Evolutionary conservation across 2,888 invertebrate species (phyloP).

Genomic region (Diabrotica balteata): DNA sequence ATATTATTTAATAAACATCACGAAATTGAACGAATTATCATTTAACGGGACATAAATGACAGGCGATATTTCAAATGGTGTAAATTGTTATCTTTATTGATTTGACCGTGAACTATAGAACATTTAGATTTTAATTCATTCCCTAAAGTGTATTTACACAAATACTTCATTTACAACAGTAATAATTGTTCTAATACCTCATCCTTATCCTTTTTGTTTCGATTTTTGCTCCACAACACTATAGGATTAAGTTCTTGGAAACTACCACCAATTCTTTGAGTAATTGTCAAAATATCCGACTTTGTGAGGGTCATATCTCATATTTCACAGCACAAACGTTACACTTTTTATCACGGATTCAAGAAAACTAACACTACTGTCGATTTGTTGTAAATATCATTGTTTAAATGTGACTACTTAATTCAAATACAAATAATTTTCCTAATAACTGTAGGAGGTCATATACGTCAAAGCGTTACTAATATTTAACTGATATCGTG

Average conservation of each 20-base stretch:
- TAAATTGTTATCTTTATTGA: too few relatives aligned
- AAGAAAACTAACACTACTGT: constrained; percentile 10
- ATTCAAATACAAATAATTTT: constrained; percentile 19
- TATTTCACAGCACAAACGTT: constrained; percentile 6
- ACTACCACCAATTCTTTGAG: constrained; percentile 46
- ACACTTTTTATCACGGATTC: constrained; percentile 1
- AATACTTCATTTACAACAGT: too few relatives aligned
- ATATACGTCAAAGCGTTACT: constrained; percentile 6
- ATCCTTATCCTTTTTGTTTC: constrained; percentile 40
- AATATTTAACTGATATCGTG: too few relatives aligned
- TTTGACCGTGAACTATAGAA: too few relatives aligned
- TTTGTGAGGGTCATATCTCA: constrained; percentile 37
- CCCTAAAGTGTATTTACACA: too few relatives aligned
- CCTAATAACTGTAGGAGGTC: constrained; percentile 4
- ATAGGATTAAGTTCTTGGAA: constrained; percentile 52
- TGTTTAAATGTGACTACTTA: constrained; percentile 9
- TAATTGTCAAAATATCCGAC: constrained; percentile 33
- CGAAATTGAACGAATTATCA: too few relatives aligned
- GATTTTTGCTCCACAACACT: constrained; percentile 44
- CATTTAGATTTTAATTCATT: too few relatives aligned
- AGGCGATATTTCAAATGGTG: too few relatives aligned
- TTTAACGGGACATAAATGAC: too few relatives aligned
- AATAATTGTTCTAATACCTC: constrained; percentile 28
- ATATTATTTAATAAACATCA: too few relatives aligned
- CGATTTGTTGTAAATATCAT: constrained; percentile 15